Percentiles rank a stretch among this genome's conserved stretches.
phyloP scores from a whole-genome alignment of 2,113 vertebrate genomes.

The Campylorhamphus procurvoides region DNA sequence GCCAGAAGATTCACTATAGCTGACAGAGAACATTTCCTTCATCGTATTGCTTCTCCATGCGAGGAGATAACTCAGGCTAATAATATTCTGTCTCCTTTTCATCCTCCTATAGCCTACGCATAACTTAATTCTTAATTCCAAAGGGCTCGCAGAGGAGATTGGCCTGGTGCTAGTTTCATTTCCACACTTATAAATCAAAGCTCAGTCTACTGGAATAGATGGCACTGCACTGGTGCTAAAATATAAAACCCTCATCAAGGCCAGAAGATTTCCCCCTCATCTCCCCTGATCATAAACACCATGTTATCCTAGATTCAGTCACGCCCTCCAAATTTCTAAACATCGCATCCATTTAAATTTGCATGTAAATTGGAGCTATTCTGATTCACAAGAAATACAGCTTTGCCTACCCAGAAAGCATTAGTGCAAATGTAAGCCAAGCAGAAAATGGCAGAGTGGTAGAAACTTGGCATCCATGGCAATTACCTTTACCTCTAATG shows the following conservation, averaged over 20 bases:
- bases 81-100: constrained; percentile 50
- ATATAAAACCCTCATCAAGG: background rate
- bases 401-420: background rate
- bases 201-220: background rate
- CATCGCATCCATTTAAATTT: constrained; percentile 9
- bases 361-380: constrained; percentile 10
- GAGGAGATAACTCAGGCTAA: constrained; percentile 48
- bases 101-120: constrained; percentile 18
- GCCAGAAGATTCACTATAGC: constrained; percentile 49
- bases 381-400: background rate
- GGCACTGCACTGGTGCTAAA: background rate
- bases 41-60: constrained; percentile 36
- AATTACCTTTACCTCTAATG: constrained; percentile 18
- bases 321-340: constrained; percentile 8
- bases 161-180: constrained; percentile 37
- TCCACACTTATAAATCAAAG: constrained; percentile 45
- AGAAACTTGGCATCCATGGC: background rate
- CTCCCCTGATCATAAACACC: background rate
- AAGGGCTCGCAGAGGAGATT: constrained; percentile 6
- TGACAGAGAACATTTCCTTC: constrained; percentile 60
- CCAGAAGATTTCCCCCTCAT: background rate
- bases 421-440: background rate
- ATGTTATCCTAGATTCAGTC: background rate
- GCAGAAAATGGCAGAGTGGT: background rate
- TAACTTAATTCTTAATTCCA: constrained; percentile 57